Evolutionary conservation across 2,888 invertebrate genomes (phyloP), one percentile per base, ranked within the genome.

Genomic region (Pyrrhosoma nymphula): DNA sequence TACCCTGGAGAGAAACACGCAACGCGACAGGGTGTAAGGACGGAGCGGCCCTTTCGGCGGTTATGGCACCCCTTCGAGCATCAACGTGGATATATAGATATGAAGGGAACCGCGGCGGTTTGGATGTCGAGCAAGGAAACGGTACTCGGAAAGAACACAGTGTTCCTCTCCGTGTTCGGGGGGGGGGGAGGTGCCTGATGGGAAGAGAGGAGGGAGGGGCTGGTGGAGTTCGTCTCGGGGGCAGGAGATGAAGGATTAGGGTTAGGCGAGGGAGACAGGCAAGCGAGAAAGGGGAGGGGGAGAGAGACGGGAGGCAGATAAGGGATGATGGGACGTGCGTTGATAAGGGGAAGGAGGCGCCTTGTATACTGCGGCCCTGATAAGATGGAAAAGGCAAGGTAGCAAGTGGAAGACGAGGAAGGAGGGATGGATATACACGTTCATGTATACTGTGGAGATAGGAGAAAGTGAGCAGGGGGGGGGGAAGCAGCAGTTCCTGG

Each of bases 381-480:
- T 30, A 82, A 82, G 75, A 82, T 82, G 75, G 75, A 82, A 82
- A 82, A 82, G 82, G 82, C 30, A 82, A 82, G 82, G 30, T 82
- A 35, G 35, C 30, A 26, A 82, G 35, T 14, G 35, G 14, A 14
- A 14, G n/a, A n/a, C 1, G 69, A 12, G 69, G 69, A 26, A 69
- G 69, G 18, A 26, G 26, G 69, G 69, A 69, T 69, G 20, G 10
- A 69, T 2, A 12, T 16, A 20, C 60, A 60, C 60, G 16, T 60
- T 2, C 47, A 8, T 47, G 8, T 47, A 47, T 8, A 8, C 47
- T 60, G 69, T 10, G 69, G 69, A 69, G 69, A 69, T 69, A 69
- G 69, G 69, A 82, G 35, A 16, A 35, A 82, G 35, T 16, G 82
- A 35, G 35, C 23, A 1, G 82, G 82, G 69, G 10, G 69, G 23